These are phyloP conservation scores for Zoanthus sociatus DNA, from an alignment of 92 coral and sea anemone genomes.

Conservation along the genomic window DNA sequence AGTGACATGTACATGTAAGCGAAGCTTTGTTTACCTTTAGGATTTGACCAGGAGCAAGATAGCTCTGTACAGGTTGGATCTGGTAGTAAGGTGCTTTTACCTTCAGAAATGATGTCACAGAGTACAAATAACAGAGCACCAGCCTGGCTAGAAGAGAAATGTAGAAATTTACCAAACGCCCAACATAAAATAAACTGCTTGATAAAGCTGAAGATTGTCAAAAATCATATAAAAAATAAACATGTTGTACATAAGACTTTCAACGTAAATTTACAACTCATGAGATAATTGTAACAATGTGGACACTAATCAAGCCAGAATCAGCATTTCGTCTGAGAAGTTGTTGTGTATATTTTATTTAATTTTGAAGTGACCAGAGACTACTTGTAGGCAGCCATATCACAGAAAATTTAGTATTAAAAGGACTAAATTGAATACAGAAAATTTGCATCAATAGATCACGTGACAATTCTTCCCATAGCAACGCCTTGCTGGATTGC, in stretches of 20 bases:
- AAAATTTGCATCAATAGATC: slow-evolving; percentile 9
- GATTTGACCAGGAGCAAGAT: slow-evolving; percentile 64
- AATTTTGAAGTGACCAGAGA: background rate
- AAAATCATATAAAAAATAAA: slow-evolving; percentile 20
- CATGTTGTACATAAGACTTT: background rate
- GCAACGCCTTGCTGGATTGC: no score
- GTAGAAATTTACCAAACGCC: slow-evolving; percentile 32
- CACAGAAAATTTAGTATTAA: slow-evolving; percentile 43
- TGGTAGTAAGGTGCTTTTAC: slow-evolving; percentile 49
- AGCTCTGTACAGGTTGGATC: slow-evolving; percentile 69
- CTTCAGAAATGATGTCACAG: slow-evolving; percentile 68
- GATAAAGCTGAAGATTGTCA: slow-evolving; percentile 43
- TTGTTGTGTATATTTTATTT: background rate
- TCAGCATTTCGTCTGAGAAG: background rate
- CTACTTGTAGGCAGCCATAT: slow-evolving; percentile 35
- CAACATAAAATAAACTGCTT: slow-evolving; percentile 17
- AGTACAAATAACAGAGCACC: slow-evolving; percentile 64
- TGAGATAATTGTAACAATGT: background rate
- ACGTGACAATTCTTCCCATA: no score
- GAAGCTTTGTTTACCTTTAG: slow-evolving; percentile 45
- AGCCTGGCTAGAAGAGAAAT: slow-evolving; percentile 53
- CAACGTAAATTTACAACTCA: background rate
- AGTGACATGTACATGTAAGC: slow-evolving; percentile 31
- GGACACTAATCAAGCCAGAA: background rate
- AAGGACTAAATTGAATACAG: slow-evolving; percentile 38